phyloP scores from a whole-genome alignment of 1,140 invertebrate genomes.

The Lepeophtheirus salmonis region DNA sequence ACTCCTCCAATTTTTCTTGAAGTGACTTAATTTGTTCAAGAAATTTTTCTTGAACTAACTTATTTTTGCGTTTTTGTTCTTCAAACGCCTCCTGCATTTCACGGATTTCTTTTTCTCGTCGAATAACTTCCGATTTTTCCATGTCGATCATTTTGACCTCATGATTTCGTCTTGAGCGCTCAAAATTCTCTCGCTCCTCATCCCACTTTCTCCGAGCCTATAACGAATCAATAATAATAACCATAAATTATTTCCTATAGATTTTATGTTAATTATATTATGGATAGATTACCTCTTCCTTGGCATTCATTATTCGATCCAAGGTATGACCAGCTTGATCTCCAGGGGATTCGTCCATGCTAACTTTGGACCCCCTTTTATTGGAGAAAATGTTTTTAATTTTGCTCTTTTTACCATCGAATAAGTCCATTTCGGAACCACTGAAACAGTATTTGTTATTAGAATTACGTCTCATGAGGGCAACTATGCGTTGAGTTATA shows the following conservation, averaged over 20 bases:
- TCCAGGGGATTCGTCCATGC: not conserved
- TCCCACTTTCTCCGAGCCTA: constrained; percentile 6
- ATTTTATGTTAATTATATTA: not conserved
- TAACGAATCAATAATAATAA: not conserved
- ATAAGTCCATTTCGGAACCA: not conserved
- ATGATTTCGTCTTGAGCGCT: not conserved
- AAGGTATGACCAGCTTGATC: constrained; percentile 10
- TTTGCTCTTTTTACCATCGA: constrained; percentile 10
- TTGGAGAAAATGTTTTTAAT: constrained; percentile 9
- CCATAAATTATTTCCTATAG: not conserved
- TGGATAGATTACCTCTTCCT: constrained; percentile 3
- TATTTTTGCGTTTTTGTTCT: constrained; percentile 7
- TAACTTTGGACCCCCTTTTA: not conserved
- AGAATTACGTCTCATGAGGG: not conserved
- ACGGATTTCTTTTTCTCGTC: constrained; percentile 6
- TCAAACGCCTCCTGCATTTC: constrained; percentile 3
- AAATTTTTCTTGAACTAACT: constrained; percentile 3
- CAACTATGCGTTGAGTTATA: too few species aligned
- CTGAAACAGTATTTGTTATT: not conserved
- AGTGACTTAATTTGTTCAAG: constrained; percentile 2
- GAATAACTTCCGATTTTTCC: constrained; percentile 8
- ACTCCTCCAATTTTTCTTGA: constrained; percentile 12
- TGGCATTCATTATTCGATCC: constrained; percentile 1
- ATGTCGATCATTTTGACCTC: constrained; percentile 10
- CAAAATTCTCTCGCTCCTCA: constrained; percentile 8